These are phyloP conservation scores for Lucilia sericata DNA, from an alignment of 1,140 invertebrate species.

Conservation along the genomic window DNA sequence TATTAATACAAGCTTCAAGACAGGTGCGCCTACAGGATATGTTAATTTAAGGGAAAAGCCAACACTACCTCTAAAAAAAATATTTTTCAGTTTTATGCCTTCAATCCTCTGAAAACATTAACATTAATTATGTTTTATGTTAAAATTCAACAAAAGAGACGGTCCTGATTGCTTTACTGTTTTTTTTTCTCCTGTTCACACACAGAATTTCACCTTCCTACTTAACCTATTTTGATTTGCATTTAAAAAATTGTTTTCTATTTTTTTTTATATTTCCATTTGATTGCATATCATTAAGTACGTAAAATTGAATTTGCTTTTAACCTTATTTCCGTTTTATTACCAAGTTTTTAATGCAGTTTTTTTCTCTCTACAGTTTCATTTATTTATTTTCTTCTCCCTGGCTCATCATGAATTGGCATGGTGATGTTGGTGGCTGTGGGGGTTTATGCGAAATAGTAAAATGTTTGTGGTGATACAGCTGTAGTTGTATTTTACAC, in stretches of 20 bases:
- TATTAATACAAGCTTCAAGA: too few relatives aligned
- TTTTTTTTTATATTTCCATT: conserved; percentile 22
- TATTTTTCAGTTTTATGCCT: too few relatives aligned
- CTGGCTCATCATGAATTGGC: background rate
- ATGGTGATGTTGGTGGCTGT: background rate
- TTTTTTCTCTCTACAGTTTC: background rate
- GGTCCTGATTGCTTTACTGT: too few relatives aligned
- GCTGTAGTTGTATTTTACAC: background rate
- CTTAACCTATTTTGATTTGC: conserved; percentile 43
- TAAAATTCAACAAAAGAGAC: too few relatives aligned
- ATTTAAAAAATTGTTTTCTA: conserved; percentile 25
- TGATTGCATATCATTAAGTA: conserved; percentile 44
- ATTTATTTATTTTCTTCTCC: background rate
- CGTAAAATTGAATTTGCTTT: conserved; percentile 43
- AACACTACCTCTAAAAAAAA: too few relatives aligned
- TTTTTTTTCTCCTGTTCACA: too few relatives aligned
- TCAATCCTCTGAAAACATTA: too few relatives aligned
- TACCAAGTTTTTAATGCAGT: conserved; percentile 13
- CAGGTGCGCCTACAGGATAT: too few relatives aligned
- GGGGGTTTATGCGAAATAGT: background rate
- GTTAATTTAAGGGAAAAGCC: too few relatives aligned
- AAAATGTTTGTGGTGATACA: background rate
- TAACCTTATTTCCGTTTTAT: conserved; percentile 42
- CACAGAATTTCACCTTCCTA: conserved; percentile 24
- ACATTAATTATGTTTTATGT: too few relatives aligned